These are phyloP conservation scores for Periparus ater DNA, from an alignment of 2,797 vertebrate species.

Conservation along the genomic window DNA sequence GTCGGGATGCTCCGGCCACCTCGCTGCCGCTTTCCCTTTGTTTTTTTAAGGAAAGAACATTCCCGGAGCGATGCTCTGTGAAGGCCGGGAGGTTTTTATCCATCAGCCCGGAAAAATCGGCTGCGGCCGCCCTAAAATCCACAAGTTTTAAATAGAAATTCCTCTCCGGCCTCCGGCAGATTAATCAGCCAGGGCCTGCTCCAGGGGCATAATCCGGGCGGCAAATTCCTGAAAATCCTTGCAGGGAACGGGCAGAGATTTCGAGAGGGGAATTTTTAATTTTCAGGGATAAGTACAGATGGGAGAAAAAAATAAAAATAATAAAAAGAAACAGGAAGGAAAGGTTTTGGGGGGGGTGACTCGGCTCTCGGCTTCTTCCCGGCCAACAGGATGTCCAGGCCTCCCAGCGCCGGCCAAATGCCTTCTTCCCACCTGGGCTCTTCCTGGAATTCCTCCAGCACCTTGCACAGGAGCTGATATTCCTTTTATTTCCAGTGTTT, in stretches of 20 bases:
- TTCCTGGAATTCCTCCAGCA: neutral
- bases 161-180: neutral
- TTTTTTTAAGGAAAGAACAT: neutral
- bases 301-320: neutral
- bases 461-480: neutral
- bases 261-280: neutral
- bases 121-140: neutral
- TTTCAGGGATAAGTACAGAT: neutral
- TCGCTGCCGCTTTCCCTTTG: neutral
- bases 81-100: neutral
- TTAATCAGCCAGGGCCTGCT: neutral
- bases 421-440: no score
- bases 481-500: neutral
- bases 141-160: constrained; percentile 17
- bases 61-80: accelerated
- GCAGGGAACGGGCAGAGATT: neutral
- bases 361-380: neutral
- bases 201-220: neutral
- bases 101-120: neutral
- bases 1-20: neutral
- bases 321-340: neutral
- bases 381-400: neutral
- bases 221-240: neutral
- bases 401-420: neutral
- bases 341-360: neutral